phyloP scores from a whole-genome alignment of 2,888 invertebrate genomes.

The Nematopogon swammerdamellus region DNA sequence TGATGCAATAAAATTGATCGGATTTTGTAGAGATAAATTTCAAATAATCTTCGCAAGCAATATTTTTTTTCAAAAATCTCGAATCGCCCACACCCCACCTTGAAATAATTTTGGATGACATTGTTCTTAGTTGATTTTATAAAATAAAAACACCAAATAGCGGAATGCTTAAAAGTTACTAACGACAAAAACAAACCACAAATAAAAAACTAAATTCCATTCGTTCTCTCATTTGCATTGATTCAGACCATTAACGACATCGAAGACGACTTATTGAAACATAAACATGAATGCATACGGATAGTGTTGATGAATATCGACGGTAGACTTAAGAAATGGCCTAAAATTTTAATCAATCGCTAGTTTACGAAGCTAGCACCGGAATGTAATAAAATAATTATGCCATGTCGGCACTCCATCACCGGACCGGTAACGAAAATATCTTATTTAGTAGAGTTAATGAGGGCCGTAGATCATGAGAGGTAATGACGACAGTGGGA shows the following conservation, averaged over 20 bases:
- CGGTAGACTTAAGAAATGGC: conserved; percentile 1
- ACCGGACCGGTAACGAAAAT: conserved; percentile 22
- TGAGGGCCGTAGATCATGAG: conserved; percentile 49
- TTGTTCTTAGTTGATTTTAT: too few relatives aligned
- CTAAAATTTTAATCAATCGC: conserved; percentile 28
- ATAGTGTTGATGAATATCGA: neutral
- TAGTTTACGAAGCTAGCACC: conserved; percentile 28
- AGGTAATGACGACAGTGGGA: conserved; percentile 42
- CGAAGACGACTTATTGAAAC: neutral
- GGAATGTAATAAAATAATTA: conserved; percentile 51
- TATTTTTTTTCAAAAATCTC: too few relatives aligned
- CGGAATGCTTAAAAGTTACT: too few relatives aligned
- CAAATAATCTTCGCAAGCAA: too few relatives aligned
- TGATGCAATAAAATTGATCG: too few relatives aligned
- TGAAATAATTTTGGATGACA: too few relatives aligned
- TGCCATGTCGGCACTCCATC: conserved; percentile 35
- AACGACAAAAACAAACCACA: neutral
- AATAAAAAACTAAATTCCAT: neutral
- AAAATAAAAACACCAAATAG: too few relatives aligned
- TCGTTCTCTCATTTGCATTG: neutral
- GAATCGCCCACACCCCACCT: too few relatives aligned
- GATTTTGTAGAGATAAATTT: too few relatives aligned
- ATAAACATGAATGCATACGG: neutral
- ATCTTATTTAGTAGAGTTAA: conserved; percentile 51
- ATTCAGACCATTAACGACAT: neutral